phyloP scores from a whole-genome alignment of 35 echinoderm and acorn worm genomes.

The Hemicentrotus pulcherrimus region DNA sequence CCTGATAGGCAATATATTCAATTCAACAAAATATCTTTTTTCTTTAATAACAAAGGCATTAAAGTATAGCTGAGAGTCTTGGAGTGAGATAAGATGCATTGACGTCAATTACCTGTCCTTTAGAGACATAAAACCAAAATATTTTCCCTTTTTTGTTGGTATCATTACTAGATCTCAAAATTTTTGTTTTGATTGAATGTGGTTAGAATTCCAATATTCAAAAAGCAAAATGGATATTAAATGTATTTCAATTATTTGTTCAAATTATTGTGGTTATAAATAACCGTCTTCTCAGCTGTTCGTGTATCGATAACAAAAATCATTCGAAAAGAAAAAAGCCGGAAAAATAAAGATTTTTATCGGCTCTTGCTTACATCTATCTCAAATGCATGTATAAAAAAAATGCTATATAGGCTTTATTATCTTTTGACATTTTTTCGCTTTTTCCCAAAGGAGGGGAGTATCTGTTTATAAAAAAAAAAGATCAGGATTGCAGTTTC shows the following conservation, averaged over 20 bases:
- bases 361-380: too few relatives aligned
- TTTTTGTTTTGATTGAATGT: background rate
- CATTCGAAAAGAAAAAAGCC: background rate
- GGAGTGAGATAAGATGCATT: background rate
- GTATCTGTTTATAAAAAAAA: too few relatives aligned
- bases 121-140: background rate
- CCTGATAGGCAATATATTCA: background rate
- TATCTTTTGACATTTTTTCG: too few relatives aligned
- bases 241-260: background rate
- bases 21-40: background rate
- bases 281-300: background rate
- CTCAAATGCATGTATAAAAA: too few relatives aligned
- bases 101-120: background rate
- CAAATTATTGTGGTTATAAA: background rate
- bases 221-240: background rate
- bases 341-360: background rate
- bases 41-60: too few relatives aligned
- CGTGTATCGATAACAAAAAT: background rate
- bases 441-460: too few relatives aligned
- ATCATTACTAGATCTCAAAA: background rate
- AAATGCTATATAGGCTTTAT: too few relatives aligned
- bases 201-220: background rate
- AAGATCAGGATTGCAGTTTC: too few relatives aligned
- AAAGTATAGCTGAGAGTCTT: too few relatives aligned
- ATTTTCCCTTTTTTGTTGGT: background rate